A percentile compares a stretch with the other conserved stretches of the same genome.
phyloP scores from a whole-genome alignment of 2,888 invertebrate species.

The Ashinkailepas kermadecensis region DNA sequence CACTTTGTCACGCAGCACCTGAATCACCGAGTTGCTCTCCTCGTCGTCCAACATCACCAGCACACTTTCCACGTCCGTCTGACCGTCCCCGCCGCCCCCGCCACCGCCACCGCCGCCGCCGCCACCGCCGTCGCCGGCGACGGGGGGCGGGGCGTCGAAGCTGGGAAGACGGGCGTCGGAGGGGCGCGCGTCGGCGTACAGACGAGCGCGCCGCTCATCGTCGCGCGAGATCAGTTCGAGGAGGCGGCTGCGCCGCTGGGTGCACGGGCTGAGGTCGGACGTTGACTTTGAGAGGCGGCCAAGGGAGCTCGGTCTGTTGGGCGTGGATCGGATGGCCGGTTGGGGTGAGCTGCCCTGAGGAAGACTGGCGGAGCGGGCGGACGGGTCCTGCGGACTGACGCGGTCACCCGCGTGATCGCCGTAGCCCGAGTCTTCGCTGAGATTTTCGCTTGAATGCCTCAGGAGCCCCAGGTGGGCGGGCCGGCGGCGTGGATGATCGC shows the following conservation, averaged over 20 bases:
- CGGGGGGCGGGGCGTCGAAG: slow-evolving; percentile 32
- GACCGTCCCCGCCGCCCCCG: slow-evolving; percentile 26
- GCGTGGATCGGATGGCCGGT: not conserved
- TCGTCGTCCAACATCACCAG: slow-evolving; percentile 16
- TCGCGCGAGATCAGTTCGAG: slow-evolving; percentile 29
- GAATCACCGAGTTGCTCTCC: slow-evolving; percentile 24
- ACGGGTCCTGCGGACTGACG: slow-evolving; percentile 11
- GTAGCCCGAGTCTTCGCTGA: slow-evolving; percentile 72
- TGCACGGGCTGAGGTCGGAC: slow-evolving; percentile 30
- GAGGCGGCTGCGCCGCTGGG: slow-evolving; percentile 26
- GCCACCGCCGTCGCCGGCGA: slow-evolving; percentile 27
- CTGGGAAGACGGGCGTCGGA: slow-evolving; percentile 32
- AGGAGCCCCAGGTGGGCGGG: slow-evolving; percentile 8
- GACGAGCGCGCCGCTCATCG: slow-evolving; percentile 9
- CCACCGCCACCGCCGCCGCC: slow-evolving; percentile 26
- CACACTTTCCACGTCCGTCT: slow-evolving; percentile 28
- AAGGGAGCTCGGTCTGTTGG: slow-evolving; percentile 33
- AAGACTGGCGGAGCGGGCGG: slow-evolving; percentile 17
- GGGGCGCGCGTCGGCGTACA: not conserved
- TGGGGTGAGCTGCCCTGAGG: slow-evolving; percentile 15
- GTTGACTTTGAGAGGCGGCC: slow-evolving; percentile 28
- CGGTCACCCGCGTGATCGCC: slow-evolving; percentile 46
- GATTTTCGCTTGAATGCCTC: slow-evolving; percentile 60
- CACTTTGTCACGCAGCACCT: slow-evolving; percentile 24
- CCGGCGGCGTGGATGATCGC: not conserved